Evolutionary conservation across 1,140 invertebrate species (phyloP).

Genomic region (Sitobion miscanthi): DNA sequence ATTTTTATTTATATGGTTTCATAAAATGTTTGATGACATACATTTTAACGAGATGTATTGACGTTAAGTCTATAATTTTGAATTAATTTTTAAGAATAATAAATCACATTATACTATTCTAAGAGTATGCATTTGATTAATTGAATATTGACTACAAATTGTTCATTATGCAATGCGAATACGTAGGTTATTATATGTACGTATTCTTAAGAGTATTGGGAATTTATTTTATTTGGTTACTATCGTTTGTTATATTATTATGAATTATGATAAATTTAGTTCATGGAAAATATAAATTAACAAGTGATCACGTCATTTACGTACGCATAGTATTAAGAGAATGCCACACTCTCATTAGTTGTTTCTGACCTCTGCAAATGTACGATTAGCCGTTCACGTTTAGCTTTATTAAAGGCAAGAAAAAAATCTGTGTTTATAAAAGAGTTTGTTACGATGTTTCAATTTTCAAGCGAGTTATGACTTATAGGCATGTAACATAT

Average conservation of each 20-base stretch:
- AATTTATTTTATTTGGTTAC: no score
- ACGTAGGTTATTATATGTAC: background rate
- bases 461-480: background rate
- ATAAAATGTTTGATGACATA: background rate
- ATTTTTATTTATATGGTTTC: background rate
- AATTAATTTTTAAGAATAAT: background rate
- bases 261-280: no score
- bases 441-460: background rate
- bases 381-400: background rate
- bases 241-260: no score
- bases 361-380: background rate
- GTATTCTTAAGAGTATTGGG: no score
- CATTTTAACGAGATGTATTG: background rate
- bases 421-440: background rate
- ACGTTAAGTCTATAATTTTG: background rate
- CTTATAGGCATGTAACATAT: background rate
- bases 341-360: background rate
- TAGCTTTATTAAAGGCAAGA: background rate
- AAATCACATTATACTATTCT: background rate
- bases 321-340: no score
- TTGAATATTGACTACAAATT: background rate
- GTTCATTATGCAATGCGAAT: background rate
- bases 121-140: background rate
- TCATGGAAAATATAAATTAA: no score
- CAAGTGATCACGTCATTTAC: no score